These are phyloP conservation scores for Drosophila varians DNA, from an alignment of 1,140 invertebrate genomes.

Conservation along the genomic window DNA sequence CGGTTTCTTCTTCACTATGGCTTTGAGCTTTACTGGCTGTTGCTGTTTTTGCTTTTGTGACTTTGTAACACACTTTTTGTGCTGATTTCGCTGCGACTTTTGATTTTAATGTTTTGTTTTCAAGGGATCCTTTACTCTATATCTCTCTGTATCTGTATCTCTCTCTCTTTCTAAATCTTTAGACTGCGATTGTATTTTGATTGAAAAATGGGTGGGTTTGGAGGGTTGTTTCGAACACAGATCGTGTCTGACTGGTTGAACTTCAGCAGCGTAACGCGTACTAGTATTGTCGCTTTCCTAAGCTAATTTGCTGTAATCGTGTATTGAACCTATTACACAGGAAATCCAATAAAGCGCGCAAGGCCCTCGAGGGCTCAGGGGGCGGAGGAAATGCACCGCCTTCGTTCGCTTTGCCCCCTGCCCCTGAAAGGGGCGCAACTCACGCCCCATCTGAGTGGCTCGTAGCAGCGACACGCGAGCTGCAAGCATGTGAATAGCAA, in stretches of 20 bases:
- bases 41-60: slow-evolving; percentile 65
- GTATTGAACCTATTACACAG: slow-evolving; percentile 61
- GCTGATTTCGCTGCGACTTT: slow-evolving; percentile 76
- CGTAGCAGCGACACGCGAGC: slow-evolving; percentile 49
- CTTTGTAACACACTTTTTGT: slow-evolving; percentile 80
- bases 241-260: not conserved
- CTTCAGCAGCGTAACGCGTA: not conserved
- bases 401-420: not conserved
- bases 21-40: slow-evolving; percentile 71
- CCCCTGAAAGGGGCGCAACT: slow-evolving; percentile 9
- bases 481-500: slow-evolving; percentile 26
- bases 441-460: slow-evolving; percentile 60
- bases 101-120: slow-evolving; percentile 53
- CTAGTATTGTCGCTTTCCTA: slow-evolving; percentile 8
- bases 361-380: slow-evolving; percentile 25
- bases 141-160: not conserved
- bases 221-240: not conserved
- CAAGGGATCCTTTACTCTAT: not conserved
- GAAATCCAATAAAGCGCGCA: slow-evolving; percentile 65
- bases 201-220: no score
- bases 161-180: not conserved
- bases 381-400: slow-evolving; percentile 5
- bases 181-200: not conserved
- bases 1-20: slow-evolving; percentile 67
- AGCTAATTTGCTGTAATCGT: slow-evolving; percentile 66